phyloP scores from a whole-genome alignment of 2,113 vertebrate species.

The Corythoichthys haematopterus region DNA sequence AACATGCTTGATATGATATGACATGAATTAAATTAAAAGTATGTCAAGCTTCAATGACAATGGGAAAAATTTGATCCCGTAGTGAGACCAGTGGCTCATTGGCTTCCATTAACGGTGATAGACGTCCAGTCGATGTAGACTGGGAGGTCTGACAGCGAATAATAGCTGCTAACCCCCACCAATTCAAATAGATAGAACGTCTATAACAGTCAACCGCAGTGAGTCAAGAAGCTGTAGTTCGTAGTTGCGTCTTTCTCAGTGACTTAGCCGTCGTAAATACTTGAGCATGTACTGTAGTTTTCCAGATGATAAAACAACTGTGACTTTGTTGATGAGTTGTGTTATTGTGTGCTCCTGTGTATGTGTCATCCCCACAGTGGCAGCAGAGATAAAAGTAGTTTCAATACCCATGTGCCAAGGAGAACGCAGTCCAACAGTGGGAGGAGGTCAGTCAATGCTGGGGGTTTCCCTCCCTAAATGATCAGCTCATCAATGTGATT shows the following conservation, averaged over 20 bases:
- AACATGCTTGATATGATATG: not conserved
- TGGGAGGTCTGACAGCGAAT: too few species aligned
- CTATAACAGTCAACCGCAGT: too few species aligned
- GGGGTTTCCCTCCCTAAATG: slow-evolving; percentile 3
- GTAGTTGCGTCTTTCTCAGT: not conserved
- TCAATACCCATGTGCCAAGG: slow-evolving; percentile 6
- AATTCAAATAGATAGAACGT: too few species aligned
- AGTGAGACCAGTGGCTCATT: not conserved
- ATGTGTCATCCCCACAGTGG: slow-evolving; percentile 1
- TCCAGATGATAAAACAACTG: slow-evolving; percentile 3
- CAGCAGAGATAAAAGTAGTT: slow-evolving; percentile 8
- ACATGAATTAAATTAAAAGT: not conserved
- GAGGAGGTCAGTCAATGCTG: not conserved
- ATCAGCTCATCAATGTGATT: slow-evolving; percentile 30
- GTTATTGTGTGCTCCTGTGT: not conserved
- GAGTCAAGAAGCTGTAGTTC: not conserved
- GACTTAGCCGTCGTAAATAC: slow-evolving; percentile 4
- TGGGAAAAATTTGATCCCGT: not conserved
- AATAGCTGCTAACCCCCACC: too few species aligned
- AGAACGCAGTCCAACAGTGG: slow-evolving; percentile 10
- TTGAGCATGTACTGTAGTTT: slow-evolving; percentile 9
- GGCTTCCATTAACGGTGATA: too few species aligned
- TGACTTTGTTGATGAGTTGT: not conserved
- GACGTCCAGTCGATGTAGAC: too few species aligned
- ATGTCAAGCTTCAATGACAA: not conserved